Percentiles rank a stretch among this genome's conserved stretches.
Evolutionary conservation across 2,888 invertebrate genomes (phyloP).

Genomic region (Chromoteleia sp.): DNA sequence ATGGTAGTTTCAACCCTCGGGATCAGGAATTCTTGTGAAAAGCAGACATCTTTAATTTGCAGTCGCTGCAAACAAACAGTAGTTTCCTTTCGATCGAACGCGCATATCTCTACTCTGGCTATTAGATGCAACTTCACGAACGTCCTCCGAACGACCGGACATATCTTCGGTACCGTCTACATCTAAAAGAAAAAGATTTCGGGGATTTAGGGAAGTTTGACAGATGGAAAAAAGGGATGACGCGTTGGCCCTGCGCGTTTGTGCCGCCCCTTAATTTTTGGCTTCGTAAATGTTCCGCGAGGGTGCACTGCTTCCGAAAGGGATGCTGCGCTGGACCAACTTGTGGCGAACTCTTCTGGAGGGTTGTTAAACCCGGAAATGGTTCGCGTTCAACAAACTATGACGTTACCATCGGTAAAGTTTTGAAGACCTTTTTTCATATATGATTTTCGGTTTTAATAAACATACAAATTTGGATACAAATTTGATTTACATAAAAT

Average conservation of each 20-base stretch:
- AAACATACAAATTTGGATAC: too few species aligned
- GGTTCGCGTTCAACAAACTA: conserved; percentile 26
- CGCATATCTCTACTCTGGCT: conserved; percentile 3
- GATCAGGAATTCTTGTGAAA: conserved; percentile 26
- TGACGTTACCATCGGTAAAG: conserved; percentile 42
- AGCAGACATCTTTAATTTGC: conserved; percentile 65
- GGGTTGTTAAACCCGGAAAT: conserved; percentile 30
- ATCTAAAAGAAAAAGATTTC: conserved; percentile 25
- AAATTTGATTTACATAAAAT: too few species aligned
- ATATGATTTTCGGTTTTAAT: too few species aligned
- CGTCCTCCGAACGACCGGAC: conserved; percentile 55
- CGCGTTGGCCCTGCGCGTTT: conserved; percentile 75
- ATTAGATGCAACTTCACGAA: not conserved
- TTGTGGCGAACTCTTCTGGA: conserved; percentile 79
- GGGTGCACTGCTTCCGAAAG: conserved; percentile 72
- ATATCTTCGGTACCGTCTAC: conserved; percentile 42
- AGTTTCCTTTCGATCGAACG: not conserved
- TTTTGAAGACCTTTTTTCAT: too few species aligned
- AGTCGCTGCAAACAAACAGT: conserved; percentile 5
- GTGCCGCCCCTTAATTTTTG: conserved; percentile 74
- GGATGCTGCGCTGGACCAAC: conserved; percentile 81
- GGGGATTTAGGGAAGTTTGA: conserved; percentile 18
- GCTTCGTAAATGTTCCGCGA: conserved; percentile 62
- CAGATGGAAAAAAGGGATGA: conserved; percentile 57
- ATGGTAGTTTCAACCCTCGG: conserved; percentile 9